These are phyloP conservation scores for Leptinotarsa haldemani DNA, from an alignment of 2,888 invertebrate genomes.

Conservation along the genomic window DNA sequence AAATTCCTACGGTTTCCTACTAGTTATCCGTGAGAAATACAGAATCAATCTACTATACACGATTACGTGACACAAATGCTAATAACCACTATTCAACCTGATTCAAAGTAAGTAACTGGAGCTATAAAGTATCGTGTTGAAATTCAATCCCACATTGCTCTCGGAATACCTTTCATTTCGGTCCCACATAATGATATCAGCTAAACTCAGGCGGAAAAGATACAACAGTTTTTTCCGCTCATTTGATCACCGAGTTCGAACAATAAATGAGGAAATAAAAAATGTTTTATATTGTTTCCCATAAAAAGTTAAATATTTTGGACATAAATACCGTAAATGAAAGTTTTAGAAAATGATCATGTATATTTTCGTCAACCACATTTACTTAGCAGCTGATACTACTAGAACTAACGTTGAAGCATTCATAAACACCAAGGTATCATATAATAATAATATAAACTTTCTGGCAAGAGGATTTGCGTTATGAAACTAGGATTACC, in stretches of 20 bases:
- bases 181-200: neutral
- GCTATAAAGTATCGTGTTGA: conserved; percentile 26
- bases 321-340: too few relatives aligned
- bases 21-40: conserved; percentile 9
- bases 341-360: too few relatives aligned
- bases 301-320: too few relatives aligned
- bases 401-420: too few relatives aligned
- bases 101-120: conserved; percentile 14
- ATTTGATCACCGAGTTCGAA: neutral
- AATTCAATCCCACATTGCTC: conserved; percentile 24
- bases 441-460: too few relatives aligned
- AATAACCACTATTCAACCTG: conserved; percentile 20
- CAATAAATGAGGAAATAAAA: neutral
- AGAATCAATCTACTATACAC: conserved; percentile 11
- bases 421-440: too few relatives aligned
- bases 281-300: neutral
- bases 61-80: conserved; percentile 25
- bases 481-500: too few relatives aligned
- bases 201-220: conserved; percentile 29
- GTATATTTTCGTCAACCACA: too few relatives aligned
- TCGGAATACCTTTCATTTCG: conserved; percentile 24
- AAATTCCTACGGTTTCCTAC: neutral
- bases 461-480: too few relatives aligned
- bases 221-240: conserved; percentile 35
- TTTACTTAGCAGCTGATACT: too few relatives aligned